Conservation (phyloP, 2,888 invertebrate species). For the Strigamia crassipes region DNA sequence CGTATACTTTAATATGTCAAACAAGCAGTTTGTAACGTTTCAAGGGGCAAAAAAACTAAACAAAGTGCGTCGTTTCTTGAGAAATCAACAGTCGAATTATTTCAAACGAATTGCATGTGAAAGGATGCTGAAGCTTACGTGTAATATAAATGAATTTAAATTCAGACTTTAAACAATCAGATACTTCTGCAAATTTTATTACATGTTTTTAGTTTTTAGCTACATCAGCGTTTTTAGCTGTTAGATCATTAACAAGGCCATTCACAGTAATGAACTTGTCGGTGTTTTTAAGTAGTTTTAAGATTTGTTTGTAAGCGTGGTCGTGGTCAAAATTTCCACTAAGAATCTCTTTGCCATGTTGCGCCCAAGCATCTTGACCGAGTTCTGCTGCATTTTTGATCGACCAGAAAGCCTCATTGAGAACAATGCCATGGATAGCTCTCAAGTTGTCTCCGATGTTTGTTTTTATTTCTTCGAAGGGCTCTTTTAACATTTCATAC, state of each 20-base stretch:
- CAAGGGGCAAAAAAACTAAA: no score
- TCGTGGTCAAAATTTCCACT: slow-evolving; percentile 1
- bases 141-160: no score
- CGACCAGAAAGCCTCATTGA: not conserved
- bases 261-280: not conserved
- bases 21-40: no score
- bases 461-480: not conserved
- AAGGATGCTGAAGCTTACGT: no score
- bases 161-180: no score
- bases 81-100: no score
- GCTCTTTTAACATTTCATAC: not conserved
- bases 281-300: not conserved
- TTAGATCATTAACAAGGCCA: not conserved
- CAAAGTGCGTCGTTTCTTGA: no score
- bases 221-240: not conserved
- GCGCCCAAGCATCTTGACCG: not conserved
- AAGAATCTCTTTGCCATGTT: not conserved
- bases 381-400: not conserved
- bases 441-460: not conserved
- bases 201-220: not conserved
- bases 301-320: not conserved
- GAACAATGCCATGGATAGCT: not conserved
- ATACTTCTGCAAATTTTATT: no score
- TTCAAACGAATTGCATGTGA: no score
- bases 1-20: no score